phyloP scores from a whole-genome alignment of 1,140 invertebrate genomes.

The Notospermus geniculatus region DNA sequence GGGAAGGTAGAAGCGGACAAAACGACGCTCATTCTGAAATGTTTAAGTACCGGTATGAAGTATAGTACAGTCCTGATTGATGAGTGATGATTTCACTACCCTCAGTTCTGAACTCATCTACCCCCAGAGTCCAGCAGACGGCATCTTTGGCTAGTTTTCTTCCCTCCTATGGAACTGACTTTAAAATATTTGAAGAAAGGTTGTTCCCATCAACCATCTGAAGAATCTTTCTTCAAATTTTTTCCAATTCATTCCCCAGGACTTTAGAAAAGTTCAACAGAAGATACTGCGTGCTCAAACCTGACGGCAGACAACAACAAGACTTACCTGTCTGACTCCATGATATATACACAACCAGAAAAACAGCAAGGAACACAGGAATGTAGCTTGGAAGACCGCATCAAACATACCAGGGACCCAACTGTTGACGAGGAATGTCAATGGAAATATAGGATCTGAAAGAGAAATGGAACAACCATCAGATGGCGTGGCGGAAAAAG shows the following conservation, averaged over 20 bases:
- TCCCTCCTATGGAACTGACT: not conserved
- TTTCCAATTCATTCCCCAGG: no score
- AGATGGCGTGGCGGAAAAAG: no score
- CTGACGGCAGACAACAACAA: not conserved
- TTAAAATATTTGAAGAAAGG: no score
- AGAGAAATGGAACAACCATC: slow-evolving; percentile 9
- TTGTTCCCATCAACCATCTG: no score
- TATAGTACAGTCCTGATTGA: not conserved
- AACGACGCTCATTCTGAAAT: slow-evolving; percentile 78
- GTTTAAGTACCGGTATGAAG: not conserved
- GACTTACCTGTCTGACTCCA: slow-evolving; percentile 80
- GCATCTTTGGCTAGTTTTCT: no score
- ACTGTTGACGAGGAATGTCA: slow-evolving; percentile 84
- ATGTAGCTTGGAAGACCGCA: slow-evolving; percentile 84
- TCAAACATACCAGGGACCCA: slow-evolving; percentile 89
- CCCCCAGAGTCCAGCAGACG: no score
- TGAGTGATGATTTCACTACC: no score
- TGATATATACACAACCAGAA: slow-evolving; percentile 96
- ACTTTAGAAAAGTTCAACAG: no score
- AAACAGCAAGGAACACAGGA: slow-evolving; percentile 80
- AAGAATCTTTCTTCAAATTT: no score
- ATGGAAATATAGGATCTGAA: slow-evolving; percentile 88
- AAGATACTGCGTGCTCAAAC: no score
- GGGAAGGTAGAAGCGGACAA: slow-evolving; percentile 84
- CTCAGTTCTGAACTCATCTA: no score